phyloP scores from a whole-genome alignment of 1,140 invertebrate genomes.

The Laupala kohalensis region DNA sequence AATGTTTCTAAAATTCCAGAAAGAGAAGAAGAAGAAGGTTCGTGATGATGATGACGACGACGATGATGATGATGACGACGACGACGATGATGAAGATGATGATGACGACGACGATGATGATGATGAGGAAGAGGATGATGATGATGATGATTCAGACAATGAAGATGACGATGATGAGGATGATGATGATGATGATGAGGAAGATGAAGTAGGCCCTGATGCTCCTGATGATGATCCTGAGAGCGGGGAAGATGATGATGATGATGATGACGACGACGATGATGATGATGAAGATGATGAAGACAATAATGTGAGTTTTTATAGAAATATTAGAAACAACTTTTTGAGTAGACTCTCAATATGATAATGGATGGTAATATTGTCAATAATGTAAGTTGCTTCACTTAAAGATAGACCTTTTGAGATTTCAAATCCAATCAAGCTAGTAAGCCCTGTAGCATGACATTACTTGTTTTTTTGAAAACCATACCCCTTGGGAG shows the following conservation, averaged over 20 bases:
- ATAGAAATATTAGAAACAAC: not conserved
- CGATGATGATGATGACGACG: slow-evolving; percentile 21
- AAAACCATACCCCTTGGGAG: no score
- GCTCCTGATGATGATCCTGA: slow-evolving; percentile 6
- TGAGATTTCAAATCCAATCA: not conserved
- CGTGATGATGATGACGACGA: slow-evolving; percentile 18
- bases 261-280: not conserved
- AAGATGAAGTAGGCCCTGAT: slow-evolving; percentile 12
- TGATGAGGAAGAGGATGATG: slow-evolving; percentile 22
- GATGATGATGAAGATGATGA: slow-evolving; percentile 6
- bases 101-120: slow-evolving; percentile 23
- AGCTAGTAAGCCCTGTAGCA: not conserved
- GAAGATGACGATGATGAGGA: slow-evolving; percentile 23
- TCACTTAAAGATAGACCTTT: not conserved
- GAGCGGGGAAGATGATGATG: not conserved
- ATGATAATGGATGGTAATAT: no score
- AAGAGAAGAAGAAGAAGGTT: slow-evolving; percentile 19
- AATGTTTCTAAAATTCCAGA: slow-evolving; percentile 6
- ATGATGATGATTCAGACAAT: slow-evolving; percentile 21
- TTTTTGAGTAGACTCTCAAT: not conserved
- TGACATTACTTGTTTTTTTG: not conserved
- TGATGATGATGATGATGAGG: slow-evolving; percentile 22
- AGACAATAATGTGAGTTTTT: not conserved
- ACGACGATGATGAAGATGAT: slow-evolving; percentile 24
- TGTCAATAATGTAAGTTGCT: not conserved